Evolutionary conservation across 2,888 invertebrate genomes (phyloP), one percentile per base, ranked within the genome.

Genomic region (Eumacrocentrus americanus): DNA sequence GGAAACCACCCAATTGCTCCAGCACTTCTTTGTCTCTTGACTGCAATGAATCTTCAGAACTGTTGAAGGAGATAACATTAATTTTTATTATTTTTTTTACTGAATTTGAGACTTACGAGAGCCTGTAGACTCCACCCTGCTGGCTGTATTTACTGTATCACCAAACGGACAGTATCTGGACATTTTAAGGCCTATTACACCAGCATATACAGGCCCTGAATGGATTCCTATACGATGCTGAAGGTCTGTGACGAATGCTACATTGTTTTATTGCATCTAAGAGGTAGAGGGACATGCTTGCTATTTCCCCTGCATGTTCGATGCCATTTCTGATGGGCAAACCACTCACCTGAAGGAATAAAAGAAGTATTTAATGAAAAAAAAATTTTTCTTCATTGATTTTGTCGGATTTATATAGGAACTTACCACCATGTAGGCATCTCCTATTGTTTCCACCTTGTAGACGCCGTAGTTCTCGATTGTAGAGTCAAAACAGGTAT

Each of bases 401-500:
- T n/a, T n/a, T n/a, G n/a, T n/a, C n/a, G n/a, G n/a, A n/a, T n/a
- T n/a, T n/a, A n/a, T n/a, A n/a, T n/a, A n/a, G n/a, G n/a, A 22
- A 85, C 88, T 85, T 80, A 91, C 92, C 78, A 94, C 94, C 94
- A 94, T 94, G 73, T 94, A 95, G 1, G 94, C 94, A 76, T 94
- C 94, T 2, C 94, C 94, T 58, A 94, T 94, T 0, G 92, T 93
- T 81, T 93, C 93, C 54, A 95, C 95, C 84, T 98, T 98, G 81
- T 95, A 95, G 0, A 94, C 94, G 73, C 95, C 94, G 74, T 92
- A 96, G 78, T 92, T 89, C 72, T 93, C 95, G 72, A 97, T 90
- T 65, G 94, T 95, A 0, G 94, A 94, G 80, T 97, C 97, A 75
- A 97, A 97, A 72, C 92, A 91, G 2, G 96, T 96, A 82, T 97